Conservation (phyloP, 2,113 vertebrate species). For the Lasiurus cinereus region DNA sequence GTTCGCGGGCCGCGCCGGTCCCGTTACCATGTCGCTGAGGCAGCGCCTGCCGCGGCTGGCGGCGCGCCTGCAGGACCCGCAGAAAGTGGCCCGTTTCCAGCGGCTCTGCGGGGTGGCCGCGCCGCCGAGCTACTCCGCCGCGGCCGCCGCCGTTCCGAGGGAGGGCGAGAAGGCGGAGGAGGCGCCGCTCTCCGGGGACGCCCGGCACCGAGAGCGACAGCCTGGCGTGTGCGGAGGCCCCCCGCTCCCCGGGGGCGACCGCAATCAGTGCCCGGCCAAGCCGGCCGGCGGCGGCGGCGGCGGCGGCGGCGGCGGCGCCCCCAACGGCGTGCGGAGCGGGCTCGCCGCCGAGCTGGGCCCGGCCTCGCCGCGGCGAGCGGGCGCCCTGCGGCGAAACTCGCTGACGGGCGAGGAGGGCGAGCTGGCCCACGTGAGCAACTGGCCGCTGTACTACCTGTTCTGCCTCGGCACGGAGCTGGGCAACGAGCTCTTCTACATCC, state of each 20-base stretch:
- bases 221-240: background rate
- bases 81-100: slow-evolving; percentile 95
- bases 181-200: slow-evolving; percentile 53
- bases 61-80: slow-evolving; percentile 91
- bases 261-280: slow-evolving; percentile 15
- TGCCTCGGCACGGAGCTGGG: slow-evolving; percentile 96
- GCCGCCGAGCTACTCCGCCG: slow-evolving; percentile 42
- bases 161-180: slow-evolving; percentile 79
- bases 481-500: slow-evolving; percentile 97
- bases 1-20: background rate
- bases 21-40: slow-evolving; percentile 81
- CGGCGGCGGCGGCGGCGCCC: slow-evolving; percentile 55
- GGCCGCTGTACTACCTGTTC: slow-evolving; percentile 94
- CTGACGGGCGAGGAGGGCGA: slow-evolving; percentile 93
- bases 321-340: slow-evolving; percentile 86
- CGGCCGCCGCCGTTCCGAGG: slow-evolving; percentile 53
- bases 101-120: slow-evolving; percentile 92
- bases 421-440: slow-evolving; percentile 90
- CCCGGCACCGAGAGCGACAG: slow-evolving; percentile 80
- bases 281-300: slow-evolving; percentile 6
- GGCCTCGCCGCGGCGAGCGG: slow-evolving; percentile 72
- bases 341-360: slow-evolving; percentile 69
- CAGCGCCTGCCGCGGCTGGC: slow-evolving; percentile 81
- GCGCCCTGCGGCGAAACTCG: slow-evolving; percentile 93
- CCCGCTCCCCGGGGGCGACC: slow-evolving; percentile 14